These are phyloP conservation scores for Scomberomorus guttatus DNA, from an alignment of 2,797 vertebrate genomes.

Conservation along the genomic window DNA sequence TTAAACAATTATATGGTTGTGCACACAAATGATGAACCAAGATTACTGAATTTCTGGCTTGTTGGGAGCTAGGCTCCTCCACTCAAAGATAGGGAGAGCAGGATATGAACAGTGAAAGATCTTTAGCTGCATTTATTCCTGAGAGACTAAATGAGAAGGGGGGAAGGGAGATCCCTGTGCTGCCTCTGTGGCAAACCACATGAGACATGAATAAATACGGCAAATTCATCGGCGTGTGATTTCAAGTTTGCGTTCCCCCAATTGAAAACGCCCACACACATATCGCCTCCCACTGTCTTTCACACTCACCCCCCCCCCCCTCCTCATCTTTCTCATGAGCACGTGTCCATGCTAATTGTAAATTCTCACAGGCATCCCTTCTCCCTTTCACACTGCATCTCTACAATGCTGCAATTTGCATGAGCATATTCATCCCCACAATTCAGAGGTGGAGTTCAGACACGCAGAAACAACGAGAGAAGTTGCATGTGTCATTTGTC, in stretches of 20 bases:
- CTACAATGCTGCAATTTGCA: constrained; percentile 47
- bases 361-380: constrained; percentile 57
- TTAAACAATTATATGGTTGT: background rate
- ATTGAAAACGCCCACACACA: constrained; percentile 63
- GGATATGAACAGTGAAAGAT: constrained; percentile 31
- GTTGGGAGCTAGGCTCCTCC: no score
- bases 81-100: constrained; percentile 1
- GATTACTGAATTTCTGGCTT: no score
- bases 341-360: constrained; percentile 62
- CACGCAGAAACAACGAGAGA: constrained; percentile 33
- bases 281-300: constrained; percentile 47
- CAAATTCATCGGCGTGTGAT: constrained; percentile 49
- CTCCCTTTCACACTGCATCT: constrained; percentile 50
- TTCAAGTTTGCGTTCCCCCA: constrained; percentile 60
- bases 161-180: constrained; percentile 28
- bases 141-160: constrained; percentile 24
- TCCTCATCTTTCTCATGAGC: constrained; percentile 23
- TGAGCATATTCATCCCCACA: constrained; percentile 49
- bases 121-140: constrained; percentile 33
- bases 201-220: constrained; percentile 49
- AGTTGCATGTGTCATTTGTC: constrained; percentile 27
- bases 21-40: background rate
- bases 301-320: constrained; percentile 24
- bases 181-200: constrained; percentile 39
- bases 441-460: constrained; percentile 46